phyloP scores from a whole-genome alignment of 2,797 vertebrate genomes.

The Periparus ater region DNA sequence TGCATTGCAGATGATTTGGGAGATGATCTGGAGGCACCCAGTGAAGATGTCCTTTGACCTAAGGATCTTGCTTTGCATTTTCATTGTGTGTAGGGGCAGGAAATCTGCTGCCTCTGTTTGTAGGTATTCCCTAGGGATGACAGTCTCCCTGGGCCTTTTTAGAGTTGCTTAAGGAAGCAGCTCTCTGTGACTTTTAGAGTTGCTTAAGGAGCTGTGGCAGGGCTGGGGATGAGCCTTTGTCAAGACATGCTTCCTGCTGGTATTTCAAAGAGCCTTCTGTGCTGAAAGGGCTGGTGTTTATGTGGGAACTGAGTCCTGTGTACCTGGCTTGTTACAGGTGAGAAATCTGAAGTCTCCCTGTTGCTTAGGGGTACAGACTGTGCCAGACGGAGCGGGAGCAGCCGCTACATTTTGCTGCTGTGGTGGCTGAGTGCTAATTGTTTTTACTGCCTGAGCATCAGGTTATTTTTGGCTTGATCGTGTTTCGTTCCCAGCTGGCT shows the following conservation, averaged over 20 bases:
- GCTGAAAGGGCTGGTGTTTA: not conserved
- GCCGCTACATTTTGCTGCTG: not conserved
- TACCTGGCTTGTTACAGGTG: not conserved
- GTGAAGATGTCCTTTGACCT: not conserved
- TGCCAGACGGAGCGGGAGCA: not conserved
- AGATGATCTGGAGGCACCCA: not conserved
- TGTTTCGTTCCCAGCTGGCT: not conserved
- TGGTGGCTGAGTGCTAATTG: constrained; percentile 11
- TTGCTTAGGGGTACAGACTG: not conserved
- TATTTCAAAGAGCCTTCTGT: not conserved
- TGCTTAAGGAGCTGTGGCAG: not conserved
- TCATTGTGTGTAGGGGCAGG: not conserved
- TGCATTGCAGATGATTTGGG: not conserved
- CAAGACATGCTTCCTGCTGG: not conserved
- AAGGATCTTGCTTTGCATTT: not conserved
- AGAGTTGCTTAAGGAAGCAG: not conserved
- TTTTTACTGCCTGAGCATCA: not conserved
- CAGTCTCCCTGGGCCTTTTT: not conserved
- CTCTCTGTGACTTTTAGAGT: not conserved
- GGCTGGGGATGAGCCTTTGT: not conserved
- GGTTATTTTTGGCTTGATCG: constrained; percentile 21
- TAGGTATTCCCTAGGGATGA: not conserved
- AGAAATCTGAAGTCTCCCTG: not conserved
- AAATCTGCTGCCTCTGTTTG: not conserved
- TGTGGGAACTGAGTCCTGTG: not conserved